Conservation (phyloP, 2,113 vertebrate genomes). For the Pseudonaja textilis region DNA sequence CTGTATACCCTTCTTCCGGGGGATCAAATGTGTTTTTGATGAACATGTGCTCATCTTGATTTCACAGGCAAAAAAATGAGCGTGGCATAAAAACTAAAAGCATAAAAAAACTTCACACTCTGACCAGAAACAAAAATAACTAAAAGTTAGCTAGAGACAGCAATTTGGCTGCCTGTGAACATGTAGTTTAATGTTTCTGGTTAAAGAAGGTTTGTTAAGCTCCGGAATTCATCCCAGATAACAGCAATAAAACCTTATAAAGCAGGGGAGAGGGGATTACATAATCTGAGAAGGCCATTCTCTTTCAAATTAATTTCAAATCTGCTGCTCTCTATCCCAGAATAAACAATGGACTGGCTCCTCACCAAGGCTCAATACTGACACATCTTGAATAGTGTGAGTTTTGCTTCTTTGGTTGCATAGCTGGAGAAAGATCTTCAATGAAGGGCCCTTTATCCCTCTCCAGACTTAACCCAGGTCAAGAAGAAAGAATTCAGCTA, state of each 20-base stretch:
- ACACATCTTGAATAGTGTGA: constrained; percentile 30
- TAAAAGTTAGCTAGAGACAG: background rate
- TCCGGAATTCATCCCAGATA: background rate
- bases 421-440: background rate
- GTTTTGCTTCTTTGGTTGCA: background rate
- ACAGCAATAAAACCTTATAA: background rate
- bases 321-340: background rate
- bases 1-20: background rate
- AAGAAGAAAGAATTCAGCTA: constrained; percentile 17
- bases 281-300: background rate
- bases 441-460: background rate
- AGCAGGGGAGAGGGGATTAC: background rate
- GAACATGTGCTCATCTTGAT: background rate
- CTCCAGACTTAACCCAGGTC: background rate
- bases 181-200: background rate
- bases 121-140: background rate
- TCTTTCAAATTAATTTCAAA: background rate
- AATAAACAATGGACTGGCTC: background rate
- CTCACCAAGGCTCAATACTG: background rate
- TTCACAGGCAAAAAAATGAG: background rate
- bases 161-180: background rate
- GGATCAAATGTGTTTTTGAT: background rate
- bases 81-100: background rate
- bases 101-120: too few species aligned
- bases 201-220: background rate